Evolutionary conservation across 1,140 invertebrate genomes (phyloP).

Genomic region (Aphaenogaster floridana): DNA sequence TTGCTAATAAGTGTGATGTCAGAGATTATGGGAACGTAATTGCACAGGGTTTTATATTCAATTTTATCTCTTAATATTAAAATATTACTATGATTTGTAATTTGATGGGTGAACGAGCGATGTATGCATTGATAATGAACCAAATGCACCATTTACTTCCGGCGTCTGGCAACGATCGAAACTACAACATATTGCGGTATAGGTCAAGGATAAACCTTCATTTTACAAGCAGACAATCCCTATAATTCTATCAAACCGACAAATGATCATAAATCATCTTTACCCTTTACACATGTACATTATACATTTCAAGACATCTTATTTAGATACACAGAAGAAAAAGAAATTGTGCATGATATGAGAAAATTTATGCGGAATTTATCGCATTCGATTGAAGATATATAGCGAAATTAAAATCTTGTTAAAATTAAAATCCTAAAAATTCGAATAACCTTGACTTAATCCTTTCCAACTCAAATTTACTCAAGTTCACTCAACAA

Average conservation of each 20-base stretch:
- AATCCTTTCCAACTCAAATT: neutral
- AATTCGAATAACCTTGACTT: neutral
- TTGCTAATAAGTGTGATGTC: neutral
- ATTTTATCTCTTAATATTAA: neutral
- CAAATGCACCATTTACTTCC: constrained; percentile 57
- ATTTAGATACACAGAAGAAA: neutral
- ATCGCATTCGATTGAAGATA: neutral
- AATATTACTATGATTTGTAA: neutral
- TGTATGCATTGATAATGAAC: constrained; percentile 40
- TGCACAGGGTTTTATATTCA: neutral
- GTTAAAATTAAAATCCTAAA: neutral
- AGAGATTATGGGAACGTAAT: constrained; percentile 4
- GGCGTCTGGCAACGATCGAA: constrained; percentile 65
- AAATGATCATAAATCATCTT: constrained; percentile 51
- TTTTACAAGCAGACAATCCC: constrained; percentile 49
- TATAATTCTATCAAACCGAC: constrained; percentile 27
- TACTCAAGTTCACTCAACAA: neutral
- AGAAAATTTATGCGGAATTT: neutral
- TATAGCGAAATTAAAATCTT: neutral
- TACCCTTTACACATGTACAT: neutral
- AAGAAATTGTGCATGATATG: neutral
- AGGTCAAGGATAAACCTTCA: constrained; percentile 73
- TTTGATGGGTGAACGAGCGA: neutral
- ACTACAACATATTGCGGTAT: constrained; percentile 49
- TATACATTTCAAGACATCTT: neutral